phyloP scores from a whole-genome alignment of 2,797 vertebrate species.

The Characodon lateralis region DNA sequence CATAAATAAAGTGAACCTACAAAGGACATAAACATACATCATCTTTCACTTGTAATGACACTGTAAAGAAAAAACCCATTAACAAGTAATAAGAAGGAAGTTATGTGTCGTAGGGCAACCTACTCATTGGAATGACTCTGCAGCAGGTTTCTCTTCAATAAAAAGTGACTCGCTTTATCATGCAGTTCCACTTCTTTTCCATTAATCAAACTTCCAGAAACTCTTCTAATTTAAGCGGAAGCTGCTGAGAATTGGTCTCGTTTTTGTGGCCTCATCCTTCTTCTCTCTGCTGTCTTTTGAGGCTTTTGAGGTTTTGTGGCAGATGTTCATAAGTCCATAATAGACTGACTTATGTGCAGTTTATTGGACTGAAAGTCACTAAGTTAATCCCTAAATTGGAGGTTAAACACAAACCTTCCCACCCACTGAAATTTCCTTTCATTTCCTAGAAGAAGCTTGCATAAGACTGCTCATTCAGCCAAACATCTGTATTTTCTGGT shows the following conservation, averaged over 20 bases:
- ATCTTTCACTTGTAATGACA: not conserved
- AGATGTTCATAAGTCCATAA: conserved; percentile 16
- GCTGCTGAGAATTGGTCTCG: conserved; percentile 16
- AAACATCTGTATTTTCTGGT: conserved; percentile 21
- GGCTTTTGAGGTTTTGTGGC: conserved; percentile 10
- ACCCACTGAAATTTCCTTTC: conserved; percentile 12
- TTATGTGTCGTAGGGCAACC: not conserved
- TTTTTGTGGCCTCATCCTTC: conserved; percentile 34
- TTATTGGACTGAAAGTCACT: conserved; percentile 23
- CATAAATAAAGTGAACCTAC: conserved; percentile 1
- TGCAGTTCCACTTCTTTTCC: conserved; percentile 15
- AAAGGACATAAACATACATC: not conserved
- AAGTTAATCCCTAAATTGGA: conserved; percentile 57
- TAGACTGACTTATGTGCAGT: not conserved
- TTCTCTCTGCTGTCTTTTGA: conserved; percentile 2
- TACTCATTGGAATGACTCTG: not conserved
- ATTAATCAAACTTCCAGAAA: conserved; percentile 31
- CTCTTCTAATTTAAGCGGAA: conserved; percentile 1
- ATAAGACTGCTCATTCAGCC: conserved; percentile 9
- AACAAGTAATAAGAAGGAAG: not conserved
- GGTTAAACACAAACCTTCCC: conserved; percentile 29
- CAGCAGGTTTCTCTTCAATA: not conserved
- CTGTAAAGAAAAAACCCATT: not conserved
- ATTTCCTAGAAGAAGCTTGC: conserved; percentile 50
- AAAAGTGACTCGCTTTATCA: not conserved